Evolutionary conservation across 2,888 invertebrate genomes (phyloP), one percentile per base, ranked within the genome.

Genomic region (Acleris holmiana): DNA sequence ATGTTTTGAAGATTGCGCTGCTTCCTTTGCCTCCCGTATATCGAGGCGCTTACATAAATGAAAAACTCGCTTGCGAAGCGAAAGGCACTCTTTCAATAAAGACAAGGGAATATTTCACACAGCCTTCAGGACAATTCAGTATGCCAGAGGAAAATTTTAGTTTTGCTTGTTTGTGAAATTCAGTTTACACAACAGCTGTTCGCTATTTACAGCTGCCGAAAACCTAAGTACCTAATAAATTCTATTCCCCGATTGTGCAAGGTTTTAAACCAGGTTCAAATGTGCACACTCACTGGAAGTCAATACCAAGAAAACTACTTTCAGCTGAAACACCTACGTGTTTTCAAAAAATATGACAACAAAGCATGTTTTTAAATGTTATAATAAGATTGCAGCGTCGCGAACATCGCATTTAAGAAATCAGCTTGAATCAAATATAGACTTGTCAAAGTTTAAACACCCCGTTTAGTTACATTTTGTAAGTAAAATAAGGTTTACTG

Each of bases 31-130:
- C 53, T 40, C 18, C 7, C 40, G 53, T 58, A 76, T 74, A 72
- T 74, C 73, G 73, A 74, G 75, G 77, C 80, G 80, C 78, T 79
- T 76, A 78, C 71, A 75, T 74, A 81, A 84, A 84, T 85, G 84
- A 84, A 82, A 84, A 83, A 84, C 76, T 73, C 73, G 77, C 78
- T 78, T 73, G 77, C 79, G 82, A 83, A 83, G 82, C 76, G 78
- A 81, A 80, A 82, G 77, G 76, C 74, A 76, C 75, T 77, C 80
- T 80, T 82, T 82, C 77, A 80, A 78, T 75, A 80, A 78, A 78
- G 55, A 25, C 54, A 61, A 54, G 51, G 65, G 50, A 51, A 17
- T 54, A 40, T 41, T 59, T 18, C 64, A 64, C 63, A 57, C 63
- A 40, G 35, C 29, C 8, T 29, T 6, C 8, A 29, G 29, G 29